Conservation (phyloP, 2,888 invertebrate genomes). For the Cabera pusaria region DNA sequence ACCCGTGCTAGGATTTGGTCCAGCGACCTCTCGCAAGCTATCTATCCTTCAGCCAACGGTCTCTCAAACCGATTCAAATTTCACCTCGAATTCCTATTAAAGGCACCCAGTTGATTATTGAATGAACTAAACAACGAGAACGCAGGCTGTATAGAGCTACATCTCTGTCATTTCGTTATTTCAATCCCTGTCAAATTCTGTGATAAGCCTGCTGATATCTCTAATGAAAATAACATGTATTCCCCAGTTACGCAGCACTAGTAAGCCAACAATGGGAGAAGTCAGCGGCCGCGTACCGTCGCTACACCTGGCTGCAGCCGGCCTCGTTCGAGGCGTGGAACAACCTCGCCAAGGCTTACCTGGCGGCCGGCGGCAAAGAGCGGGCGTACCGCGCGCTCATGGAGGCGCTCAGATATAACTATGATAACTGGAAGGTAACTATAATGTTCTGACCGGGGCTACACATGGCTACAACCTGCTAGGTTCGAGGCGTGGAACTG, state of each 20-base stretch:
- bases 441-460: too few species aligned
- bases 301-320: constrained; percentile 94
- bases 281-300: constrained; percentile 92
- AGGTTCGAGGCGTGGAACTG: constrained; percentile 99
- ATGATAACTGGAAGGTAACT: constrained; percentile 95
- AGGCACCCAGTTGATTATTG: background rate
- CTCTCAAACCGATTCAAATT: too few species aligned
- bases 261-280: constrained; percentile 90
- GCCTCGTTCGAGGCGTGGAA: constrained; percentile 98
- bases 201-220: too few species aligned
- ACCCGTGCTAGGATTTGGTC: too few species aligned
- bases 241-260: constrained; percentile 88
- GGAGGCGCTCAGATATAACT: constrained; percentile 96
- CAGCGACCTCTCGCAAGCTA: too few species aligned
- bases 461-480: constrained; percentile 92
- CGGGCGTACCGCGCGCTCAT: constrained; percentile 93
- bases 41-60: too few species aligned
- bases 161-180: too few species aligned
- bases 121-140: background rate
- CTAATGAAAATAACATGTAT: background rate
- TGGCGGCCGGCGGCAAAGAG: constrained; percentile 92
- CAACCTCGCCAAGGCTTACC: constrained; percentile 96
- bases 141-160: background rate
- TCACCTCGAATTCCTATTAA: too few species aligned
- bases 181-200: too few species aligned